Evolutionary conservation across 2,888 invertebrate genomes (phyloP), one percentile per base, ranked within the genome.

Genomic region (Acanthosepion pharaonis): DNA sequence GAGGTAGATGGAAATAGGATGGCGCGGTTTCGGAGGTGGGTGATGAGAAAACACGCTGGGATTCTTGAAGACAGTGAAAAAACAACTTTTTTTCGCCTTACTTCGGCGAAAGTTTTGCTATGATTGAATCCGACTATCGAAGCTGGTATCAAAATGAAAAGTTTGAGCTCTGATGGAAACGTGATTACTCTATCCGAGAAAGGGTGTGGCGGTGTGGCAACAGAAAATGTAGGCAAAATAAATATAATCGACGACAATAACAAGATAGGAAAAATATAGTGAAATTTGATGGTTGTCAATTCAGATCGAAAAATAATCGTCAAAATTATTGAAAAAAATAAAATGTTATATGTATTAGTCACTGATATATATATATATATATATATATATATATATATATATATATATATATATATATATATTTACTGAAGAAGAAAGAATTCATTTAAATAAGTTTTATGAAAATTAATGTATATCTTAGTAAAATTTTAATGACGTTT

Each of bases 231-330:
- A 59, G 59, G 59, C 23, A 59, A 59, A 59, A 78, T 33, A 78
- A 78, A 78, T 33, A n/a, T 11, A 33, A 78, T 78, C 78, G 78
- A 23, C 78, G 78, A 78, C 78, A 78, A 78, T 78, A 78, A 78
- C 78, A 78, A 78, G n/a, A 78, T n/a, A 11, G n/a, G n/a, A 78
- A 78, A 78, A 78, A 78, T 78, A 15, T 4, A 78, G 78, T n/a
- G 78, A 78, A n/a, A 78, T 78, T 33, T 78, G 78, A 78, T 33
- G 78, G n/a, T 78, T 78, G 78, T 78, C 78, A 78, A 78, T n/a
- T n/a, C 78, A 23, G n/a, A 78, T 78, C 78, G 78, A 78, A 78
- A 33, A 78, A 78, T 78, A 33, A 78, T 33, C 78, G 78, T 78
- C 78, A 78, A 78, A 78, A 33, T 78, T 78, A 78, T n/a, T 2